These are phyloP conservation scores for Eleginops maclovinus DNA, from an alignment of 2,113 vertebrate species.

Conservation along the genomic window DNA sequence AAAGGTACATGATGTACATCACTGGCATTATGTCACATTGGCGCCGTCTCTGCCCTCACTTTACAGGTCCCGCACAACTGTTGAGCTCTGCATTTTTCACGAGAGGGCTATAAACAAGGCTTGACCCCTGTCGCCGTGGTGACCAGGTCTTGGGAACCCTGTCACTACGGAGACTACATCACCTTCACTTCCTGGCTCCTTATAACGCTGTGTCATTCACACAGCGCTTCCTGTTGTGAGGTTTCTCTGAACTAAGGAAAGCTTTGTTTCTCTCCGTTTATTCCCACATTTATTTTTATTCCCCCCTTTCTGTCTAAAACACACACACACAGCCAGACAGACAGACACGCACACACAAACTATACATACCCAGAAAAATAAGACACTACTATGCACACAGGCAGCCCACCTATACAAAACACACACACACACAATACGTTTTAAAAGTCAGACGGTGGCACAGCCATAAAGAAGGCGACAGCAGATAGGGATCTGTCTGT, in stretches of 20 bases:
- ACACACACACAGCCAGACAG: background rate
- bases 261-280: constrained; percentile 45
- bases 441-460: constrained; percentile 28
- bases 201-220: constrained; percentile 70
- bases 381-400: background rate
- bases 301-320: background rate
- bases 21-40: background rate
- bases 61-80: constrained; percentile 26
- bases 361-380: background rate
- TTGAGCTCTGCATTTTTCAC: constrained; percentile 46
- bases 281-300: constrained; percentile 4
- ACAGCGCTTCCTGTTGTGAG: constrained; percentile 66
- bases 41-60: constrained; percentile 2
- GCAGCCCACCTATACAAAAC: background rate
- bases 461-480: constrained; percentile 57
- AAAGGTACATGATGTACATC: background rate
- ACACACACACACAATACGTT: constrained; percentile 29
- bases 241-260: constrained; percentile 53
- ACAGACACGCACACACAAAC: constrained; percentile 2
- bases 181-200: constrained; percentile 75
- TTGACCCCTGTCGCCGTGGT: constrained; percentile 52
- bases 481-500: constrained; percentile 74
- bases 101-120: constrained; percentile 40
- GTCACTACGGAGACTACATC: constrained; percentile 73
- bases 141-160: constrained; percentile 74